phyloP scores from a whole-genome alignment of 1,140 invertebrate species.

The Phymastichus coffea region DNA sequence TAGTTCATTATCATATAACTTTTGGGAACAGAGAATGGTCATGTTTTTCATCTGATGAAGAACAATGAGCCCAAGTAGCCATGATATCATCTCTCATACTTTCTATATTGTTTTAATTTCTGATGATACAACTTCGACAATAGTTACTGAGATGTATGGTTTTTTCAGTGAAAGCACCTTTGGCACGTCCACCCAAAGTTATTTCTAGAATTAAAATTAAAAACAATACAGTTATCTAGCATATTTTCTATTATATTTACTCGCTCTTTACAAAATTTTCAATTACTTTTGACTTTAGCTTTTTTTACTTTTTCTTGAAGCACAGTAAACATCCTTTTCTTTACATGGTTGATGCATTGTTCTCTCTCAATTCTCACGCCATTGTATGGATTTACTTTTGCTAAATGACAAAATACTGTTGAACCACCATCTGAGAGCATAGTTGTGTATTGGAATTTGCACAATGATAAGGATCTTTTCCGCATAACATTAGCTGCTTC shows the following conservation, averaged over 20 bases:
- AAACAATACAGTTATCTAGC: too few relatives aligned
- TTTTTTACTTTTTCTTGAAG: not conserved
- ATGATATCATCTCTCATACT: constrained; percentile 31
- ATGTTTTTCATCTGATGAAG: constrained; percentile 30
- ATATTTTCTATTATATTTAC: too few relatives aligned
- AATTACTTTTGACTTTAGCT: not conserved
- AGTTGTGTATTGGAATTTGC: constrained; percentile 31
- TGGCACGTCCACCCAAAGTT: not conserved
- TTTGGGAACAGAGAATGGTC: too few relatives aligned
- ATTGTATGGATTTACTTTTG: constrained; percentile 30
- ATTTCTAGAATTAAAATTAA: too few relatives aligned
- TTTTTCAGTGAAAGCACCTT: not conserved
- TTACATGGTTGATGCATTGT: constrained; percentile 39
- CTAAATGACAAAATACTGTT: constrained; percentile 31
- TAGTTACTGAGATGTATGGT: not conserved
- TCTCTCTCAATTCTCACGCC: constrained; percentile 30
- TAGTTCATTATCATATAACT: too few relatives aligned
- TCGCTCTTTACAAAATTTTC: too few relatives aligned
- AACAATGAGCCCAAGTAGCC: constrained; percentile 29
- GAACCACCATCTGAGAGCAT: constrained; percentile 37
- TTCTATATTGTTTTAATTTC: not conserved
- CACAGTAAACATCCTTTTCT: constrained; percentile 26
- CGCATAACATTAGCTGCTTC: constrained; percentile 33
- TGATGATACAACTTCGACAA: not conserved
- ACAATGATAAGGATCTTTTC: constrained; percentile 29